These are phyloP conservation scores for Rana temporaria DNA, from an alignment of 2,113 vertebrate species.

Conservation along the genomic window DNA sequence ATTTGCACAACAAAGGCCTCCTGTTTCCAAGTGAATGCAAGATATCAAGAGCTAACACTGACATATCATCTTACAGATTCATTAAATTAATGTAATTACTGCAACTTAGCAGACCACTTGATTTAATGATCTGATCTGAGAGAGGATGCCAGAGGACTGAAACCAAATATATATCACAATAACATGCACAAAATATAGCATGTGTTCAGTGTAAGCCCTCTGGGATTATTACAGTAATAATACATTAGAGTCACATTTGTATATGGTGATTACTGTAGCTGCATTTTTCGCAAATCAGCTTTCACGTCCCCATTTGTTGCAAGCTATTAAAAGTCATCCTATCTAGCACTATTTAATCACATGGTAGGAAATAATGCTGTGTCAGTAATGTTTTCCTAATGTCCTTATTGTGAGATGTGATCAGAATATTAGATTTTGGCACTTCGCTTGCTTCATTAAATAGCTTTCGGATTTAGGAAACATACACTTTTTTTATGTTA, in stretches of 20 bases:
- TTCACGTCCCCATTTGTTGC: background rate
- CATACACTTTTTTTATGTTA: slow-evolving; percentile 10
- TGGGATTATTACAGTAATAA: slow-evolving; percentile 9
- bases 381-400: slow-evolving; percentile 28
- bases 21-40: slow-evolving; percentile 48
- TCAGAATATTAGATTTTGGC: slow-evolving; percentile 23
- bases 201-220: background rate
- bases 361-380: slow-evolving; percentile 29
- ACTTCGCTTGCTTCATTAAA: slow-evolving; percentile 21
- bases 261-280: slow-evolving; percentile 20
- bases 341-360: slow-evolving; percentile 7
- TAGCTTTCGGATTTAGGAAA: slow-evolving; percentile 3
- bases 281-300: background rate
- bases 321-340: slow-evolving; percentile 23
- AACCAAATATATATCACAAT: slow-evolving; percentile 24
- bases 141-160: slow-evolving; percentile 18
- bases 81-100: slow-evolving; percentile 58
- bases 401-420: slow-evolving; percentile 17
- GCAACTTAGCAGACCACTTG: slow-evolving; percentile 54
- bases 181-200: slow-evolving; percentile 28
- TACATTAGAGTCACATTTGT: slow-evolving; percentile 17
- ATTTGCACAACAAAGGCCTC: slow-evolving; percentile 57
- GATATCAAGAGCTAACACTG: slow-evolving; percentile 55
- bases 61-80: slow-evolving; percentile 57
- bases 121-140: slow-evolving; percentile 50